phyloP scores from a whole-genome alignment of 2,797 vertebrate genomes.

The Manis crassicaudata region DNA sequence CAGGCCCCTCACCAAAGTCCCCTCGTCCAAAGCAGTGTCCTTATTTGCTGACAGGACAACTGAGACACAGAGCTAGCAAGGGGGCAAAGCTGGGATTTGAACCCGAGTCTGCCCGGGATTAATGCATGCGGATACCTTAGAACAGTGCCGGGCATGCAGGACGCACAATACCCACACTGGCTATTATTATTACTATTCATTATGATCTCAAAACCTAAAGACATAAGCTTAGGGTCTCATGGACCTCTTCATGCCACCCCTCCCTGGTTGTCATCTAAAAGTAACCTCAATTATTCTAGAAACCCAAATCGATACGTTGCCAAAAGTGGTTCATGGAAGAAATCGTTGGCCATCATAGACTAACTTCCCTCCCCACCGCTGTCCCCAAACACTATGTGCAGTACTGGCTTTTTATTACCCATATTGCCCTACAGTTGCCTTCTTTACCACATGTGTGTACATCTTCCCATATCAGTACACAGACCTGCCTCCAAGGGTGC shows the following conservation, averaged over 20 bases:
- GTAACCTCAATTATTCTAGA: not conserved
- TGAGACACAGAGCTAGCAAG: not conserved
- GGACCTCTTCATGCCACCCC: not conserved
- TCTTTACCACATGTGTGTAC: not conserved
- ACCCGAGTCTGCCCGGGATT: not conserved
- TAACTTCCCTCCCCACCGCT: not conserved
- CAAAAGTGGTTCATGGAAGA: not conserved
- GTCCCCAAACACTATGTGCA: not conserved
- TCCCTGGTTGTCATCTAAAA: not conserved
- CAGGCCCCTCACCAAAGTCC: not conserved
- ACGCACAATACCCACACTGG: not conserved
- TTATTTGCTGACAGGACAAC: not conserved
- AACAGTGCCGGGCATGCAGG: not conserved
- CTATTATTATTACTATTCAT: too few relatives aligned
- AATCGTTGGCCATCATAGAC: not conserved
- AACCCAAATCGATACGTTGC: not conserved
- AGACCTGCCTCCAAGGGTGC: not conserved
- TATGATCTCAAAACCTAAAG: not conserved
- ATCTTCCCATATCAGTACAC: accelerated
- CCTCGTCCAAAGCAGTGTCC: not conserved
- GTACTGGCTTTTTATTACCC: not conserved
- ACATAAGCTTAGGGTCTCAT: not conserved
- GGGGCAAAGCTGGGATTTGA: not conserved
- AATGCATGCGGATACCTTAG: not conserved
- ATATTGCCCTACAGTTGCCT: not conserved